Evolutionary conservation across 2,797 vertebrate species (phyloP).

Genomic region (Natrix natrix): DNA sequence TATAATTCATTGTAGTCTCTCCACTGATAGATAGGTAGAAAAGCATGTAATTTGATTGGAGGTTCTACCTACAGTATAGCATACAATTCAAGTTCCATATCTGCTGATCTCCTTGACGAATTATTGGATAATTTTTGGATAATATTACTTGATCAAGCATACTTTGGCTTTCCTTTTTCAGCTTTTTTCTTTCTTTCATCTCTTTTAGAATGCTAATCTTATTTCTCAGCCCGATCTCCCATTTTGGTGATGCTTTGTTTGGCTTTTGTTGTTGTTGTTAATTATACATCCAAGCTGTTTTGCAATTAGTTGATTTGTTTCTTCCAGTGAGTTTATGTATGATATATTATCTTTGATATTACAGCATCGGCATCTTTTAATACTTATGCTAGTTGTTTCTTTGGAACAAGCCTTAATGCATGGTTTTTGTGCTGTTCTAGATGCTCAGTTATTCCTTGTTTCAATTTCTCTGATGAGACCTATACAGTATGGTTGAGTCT

Average conservation of each 20-base stretch:
- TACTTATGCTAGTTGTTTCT: not conserved
- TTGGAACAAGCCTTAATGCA: not conserved
- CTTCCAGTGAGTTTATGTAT: not conserved
- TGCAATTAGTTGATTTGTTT: not conserved
- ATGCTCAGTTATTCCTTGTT: not conserved
- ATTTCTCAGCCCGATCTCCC: not conserved
- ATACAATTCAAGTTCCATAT: not conserved
- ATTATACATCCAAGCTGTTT: not conserved
- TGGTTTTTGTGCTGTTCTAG: not conserved
- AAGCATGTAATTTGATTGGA: not conserved
- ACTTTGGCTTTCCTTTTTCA: not conserved
- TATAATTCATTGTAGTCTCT: not conserved
- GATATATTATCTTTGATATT: not conserved
- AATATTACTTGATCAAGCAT: not conserved
- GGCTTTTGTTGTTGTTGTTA: not conserved
- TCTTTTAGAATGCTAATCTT: not conserved
- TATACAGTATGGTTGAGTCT: not conserved
- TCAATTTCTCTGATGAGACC: not conserved
- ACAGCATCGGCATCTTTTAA: not conserved
- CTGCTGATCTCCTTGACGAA: not conserved
- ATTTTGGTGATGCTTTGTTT: not conserved
- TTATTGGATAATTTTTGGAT: not conserved
- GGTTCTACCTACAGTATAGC: not conserved
- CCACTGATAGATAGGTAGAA: not conserved
- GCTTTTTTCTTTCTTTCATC: not conserved